phyloP scores from a whole-genome alignment of 2,797 vertebrate species.

The Glossophaga mutica region DNA sequence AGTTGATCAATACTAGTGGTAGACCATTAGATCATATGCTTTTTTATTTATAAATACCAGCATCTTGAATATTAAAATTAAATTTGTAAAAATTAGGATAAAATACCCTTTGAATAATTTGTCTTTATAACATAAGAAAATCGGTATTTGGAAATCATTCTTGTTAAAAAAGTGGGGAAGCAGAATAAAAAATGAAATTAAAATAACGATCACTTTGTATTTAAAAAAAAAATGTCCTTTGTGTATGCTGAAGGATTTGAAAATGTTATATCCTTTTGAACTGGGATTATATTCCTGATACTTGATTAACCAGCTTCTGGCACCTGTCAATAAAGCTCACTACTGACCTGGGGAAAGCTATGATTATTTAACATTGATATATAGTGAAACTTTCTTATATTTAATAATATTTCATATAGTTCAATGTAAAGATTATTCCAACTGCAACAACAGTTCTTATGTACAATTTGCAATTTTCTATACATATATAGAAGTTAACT shows the following conservation, averaged over 20 bases:
- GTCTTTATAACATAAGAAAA: slow-evolving; percentile 10
- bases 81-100: neutral
- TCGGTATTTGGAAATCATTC: neutral
- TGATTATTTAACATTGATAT: neutral
- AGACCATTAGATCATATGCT: slow-evolving; percentile 32
- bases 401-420: neutral
- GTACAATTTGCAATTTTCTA: neutral
- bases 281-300: neutral
- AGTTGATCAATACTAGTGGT: slow-evolving; percentile 57
- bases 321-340: neutral
- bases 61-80: neutral
- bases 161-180: neutral
- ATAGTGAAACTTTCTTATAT: neutral
- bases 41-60: neutral
- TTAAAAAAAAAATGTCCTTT: neutral
- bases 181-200: neutral
- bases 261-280: neutral
- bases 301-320: neutral
- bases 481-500: neutral
- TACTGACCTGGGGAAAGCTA: neutral
- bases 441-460: neutral
- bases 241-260: neutral
- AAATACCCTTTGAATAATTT: neutral
- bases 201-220: neutral
- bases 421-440: neutral